These are phyloP conservation scores for Xestia ashworthii DNA, from an alignment of 2,888 invertebrate genomes.

Conservation along the genomic window DNA sequence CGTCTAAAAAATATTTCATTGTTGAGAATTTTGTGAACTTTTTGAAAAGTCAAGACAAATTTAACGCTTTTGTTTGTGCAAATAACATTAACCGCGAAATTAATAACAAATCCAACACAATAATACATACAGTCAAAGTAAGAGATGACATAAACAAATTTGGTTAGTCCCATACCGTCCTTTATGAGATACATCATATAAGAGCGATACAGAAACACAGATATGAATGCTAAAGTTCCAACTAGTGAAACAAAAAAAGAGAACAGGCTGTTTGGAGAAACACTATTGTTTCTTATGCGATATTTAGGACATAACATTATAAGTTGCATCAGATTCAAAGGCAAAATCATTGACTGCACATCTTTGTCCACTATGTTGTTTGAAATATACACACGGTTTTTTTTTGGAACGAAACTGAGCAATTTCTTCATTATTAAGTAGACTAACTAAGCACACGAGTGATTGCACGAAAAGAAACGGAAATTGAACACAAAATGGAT, in stretches of 20 bases:
- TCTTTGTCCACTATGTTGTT: constrained; percentile 10
- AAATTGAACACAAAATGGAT: no score
- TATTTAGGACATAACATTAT: constrained; percentile 31
- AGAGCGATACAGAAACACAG: not conserved
- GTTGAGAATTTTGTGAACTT: constrained; percentile 31
- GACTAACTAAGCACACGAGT: not conserved
- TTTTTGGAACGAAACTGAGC: not conserved
- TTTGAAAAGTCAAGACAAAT: constrained; percentile 33
- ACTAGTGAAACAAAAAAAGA: constrained; percentile 9
- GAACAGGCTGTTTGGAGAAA: not conserved
- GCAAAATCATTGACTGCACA: constrained; percentile 32
- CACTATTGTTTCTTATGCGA: constrained; percentile 1
- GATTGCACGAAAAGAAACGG: no score
- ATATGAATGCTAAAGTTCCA: constrained; percentile 24
- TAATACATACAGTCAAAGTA: constrained; percentile 32
- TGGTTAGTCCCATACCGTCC: not conserved
- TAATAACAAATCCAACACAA: constrained; percentile 15
- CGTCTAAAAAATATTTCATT: constrained; percentile 10
- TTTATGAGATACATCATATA: not conserved
- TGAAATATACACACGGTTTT: not conserved
- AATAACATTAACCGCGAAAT: constrained; percentile 14
- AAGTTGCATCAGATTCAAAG: constrained; percentile 28
- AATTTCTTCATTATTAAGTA: constrained; percentile 1
- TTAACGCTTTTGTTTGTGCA: constrained; percentile 1
- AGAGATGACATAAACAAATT: not conserved